These are phyloP conservation scores for Albula goreensis DNA, from an alignment of 2,113 vertebrate species.

Conservation along the genomic window DNA sequence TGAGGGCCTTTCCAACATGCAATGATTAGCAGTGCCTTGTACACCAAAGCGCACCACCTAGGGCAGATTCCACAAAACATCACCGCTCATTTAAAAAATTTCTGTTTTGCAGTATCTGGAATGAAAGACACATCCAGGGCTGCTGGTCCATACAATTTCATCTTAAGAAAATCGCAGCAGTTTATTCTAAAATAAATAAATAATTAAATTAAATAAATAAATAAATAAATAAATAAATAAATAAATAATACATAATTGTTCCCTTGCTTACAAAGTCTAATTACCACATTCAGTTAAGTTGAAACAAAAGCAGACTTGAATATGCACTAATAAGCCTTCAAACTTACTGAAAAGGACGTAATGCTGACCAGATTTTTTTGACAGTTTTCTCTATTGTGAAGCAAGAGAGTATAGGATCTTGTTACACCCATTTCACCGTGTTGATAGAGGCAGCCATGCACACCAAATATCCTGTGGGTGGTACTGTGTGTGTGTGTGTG, in stretches of 20 bases:
- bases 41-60: too few species aligned
- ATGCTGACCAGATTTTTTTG: neutral
- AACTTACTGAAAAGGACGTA: neutral
- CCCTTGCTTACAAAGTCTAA: neutral
- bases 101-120: too few species aligned
- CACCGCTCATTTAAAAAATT: too few species aligned
- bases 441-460: neutral
- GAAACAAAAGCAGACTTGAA: neutral
- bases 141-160: neutral
- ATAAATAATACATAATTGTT: too few species aligned
- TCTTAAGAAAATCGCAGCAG: neutral
- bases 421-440: neutral
- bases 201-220: too few species aligned
- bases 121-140: neutral
- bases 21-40: too few species aligned
- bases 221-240: too few species aligned
- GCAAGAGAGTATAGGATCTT: neutral
- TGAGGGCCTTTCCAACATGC: too few species aligned
- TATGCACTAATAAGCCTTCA: neutral
- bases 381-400: neutral
- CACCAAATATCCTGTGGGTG: neutral
- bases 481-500: constrained; percentile 6
- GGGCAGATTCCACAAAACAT: too few species aligned
- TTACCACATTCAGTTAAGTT: neutral
- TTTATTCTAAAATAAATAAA: neutral